Conservation (phyloP, 1,140 invertebrate genomes). For the Anastrepha ludens region DNA sequence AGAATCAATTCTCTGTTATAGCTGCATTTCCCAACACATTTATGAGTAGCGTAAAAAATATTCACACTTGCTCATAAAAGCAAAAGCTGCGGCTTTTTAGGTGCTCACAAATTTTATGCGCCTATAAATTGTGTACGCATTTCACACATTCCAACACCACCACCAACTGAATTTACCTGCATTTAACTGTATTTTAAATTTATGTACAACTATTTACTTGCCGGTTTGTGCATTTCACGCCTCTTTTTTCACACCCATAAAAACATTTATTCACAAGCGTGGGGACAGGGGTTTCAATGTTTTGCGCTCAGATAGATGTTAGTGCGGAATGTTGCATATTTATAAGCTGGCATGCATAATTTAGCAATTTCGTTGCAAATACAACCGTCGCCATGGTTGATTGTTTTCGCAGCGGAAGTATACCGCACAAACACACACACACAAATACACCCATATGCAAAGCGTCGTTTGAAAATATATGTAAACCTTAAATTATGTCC, state of each 20-base stretch:
- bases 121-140: constrained; percentile 21
- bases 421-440: background rate
- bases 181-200: background rate
- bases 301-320: background rate
- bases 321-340: constrained; percentile 13
- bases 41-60: no score
- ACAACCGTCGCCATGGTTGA: constrained; percentile 33
- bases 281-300: background rate
- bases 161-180: background rate
- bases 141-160: background rate
- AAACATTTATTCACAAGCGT: background rate
- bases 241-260: constrained; percentile 24
- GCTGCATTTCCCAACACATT: no score
- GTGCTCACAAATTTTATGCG: background rate
- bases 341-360: constrained; percentile 49
- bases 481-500: constrained; percentile 25
- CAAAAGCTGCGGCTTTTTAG: background rate
- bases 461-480: constrained; percentile 24
- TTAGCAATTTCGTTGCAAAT: constrained; percentile 43
- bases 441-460: background rate
- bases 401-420: constrained; percentile 49
- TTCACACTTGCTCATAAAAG: no score
- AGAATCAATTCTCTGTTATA: no score
- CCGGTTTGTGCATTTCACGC: constrained; percentile 35
- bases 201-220: constrained; percentile 31